Percentiles rank a stretch among this genome's conserved stretches.
These are phyloP conservation scores for Xanthia togata DNA, from an alignment of 2,888 invertebrate genomes.

Conservation along the genomic window DNA sequence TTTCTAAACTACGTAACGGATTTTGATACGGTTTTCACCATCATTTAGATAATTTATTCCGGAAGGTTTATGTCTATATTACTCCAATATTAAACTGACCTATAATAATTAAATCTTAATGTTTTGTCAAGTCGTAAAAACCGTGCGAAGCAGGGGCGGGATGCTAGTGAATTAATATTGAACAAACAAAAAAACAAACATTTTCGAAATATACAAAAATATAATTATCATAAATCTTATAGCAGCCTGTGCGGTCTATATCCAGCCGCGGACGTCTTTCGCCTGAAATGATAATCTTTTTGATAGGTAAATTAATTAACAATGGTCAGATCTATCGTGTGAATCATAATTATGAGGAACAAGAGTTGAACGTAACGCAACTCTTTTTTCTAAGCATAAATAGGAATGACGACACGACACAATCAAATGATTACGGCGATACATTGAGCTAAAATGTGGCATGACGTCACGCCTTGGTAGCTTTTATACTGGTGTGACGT, in stretches of 20 bases:
- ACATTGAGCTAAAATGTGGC: no score
- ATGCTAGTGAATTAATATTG: neutral
- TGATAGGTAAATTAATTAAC: neutral
- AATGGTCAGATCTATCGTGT: neutral
- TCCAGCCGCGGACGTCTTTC: neutral
- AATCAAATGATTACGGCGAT: no score
- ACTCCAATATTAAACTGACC: no score
- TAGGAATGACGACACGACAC: no score
- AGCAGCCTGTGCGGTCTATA: no score
- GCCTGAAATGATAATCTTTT: neutral
- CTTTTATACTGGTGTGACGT: no score
- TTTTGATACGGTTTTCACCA: neutral
- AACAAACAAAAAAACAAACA: slow-evolving; percentile 10
- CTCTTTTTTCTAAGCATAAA: neutral
- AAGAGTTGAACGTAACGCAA: neutral
- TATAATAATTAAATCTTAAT: no score
- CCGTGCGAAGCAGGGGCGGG: neutral
- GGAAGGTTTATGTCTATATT: no score
- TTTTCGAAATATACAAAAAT: slow-evolving; percentile 26
- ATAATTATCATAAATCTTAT: neutral
- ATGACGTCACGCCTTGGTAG: no score
- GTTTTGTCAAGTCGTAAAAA: neutral
- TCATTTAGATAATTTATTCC: neutral
- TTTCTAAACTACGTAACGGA: neutral
- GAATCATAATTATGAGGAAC: neutral